Evolutionary conservation across 1,140 invertebrate genomes (phyloP).

Genomic region (Hormaphis cornu): DNA sequence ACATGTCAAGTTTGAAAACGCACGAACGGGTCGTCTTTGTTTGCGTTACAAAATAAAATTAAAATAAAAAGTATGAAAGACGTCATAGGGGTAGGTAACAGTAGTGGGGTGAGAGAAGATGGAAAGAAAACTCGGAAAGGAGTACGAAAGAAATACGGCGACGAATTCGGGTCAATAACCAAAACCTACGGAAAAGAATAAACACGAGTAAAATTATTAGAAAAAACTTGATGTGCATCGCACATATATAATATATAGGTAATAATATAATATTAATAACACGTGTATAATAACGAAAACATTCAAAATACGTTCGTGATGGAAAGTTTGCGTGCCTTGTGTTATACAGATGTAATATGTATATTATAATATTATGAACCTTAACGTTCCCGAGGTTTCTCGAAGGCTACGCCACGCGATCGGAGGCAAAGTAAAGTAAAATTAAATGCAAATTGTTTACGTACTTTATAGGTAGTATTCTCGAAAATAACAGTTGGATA

Average conservation of each 20-base stretch:
- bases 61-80: slow-evolving; percentile 1
- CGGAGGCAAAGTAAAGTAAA: slow-evolving; percentile 9
- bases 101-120: neutral
- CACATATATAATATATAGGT: slow-evolving; percentile 20
- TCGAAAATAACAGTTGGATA: slow-evolving; percentile 8
- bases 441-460: neutral
- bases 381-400: neutral
- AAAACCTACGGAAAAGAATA: neutral
- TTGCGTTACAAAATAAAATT: neutral
- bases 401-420: slow-evolving; percentile 16
- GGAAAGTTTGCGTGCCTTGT: slow-evolving; percentile 12
- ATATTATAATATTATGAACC: neutral
- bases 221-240: slow-evolving; percentile 15
- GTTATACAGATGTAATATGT: neutral
- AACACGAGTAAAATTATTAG: slow-evolving; percentile 21
- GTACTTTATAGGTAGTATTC: too few relatives aligned
- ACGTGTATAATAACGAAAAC: too few relatives aligned
- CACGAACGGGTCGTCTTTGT: neutral
- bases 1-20: neutral
- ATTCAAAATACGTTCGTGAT: slow-evolving; percentile 31
- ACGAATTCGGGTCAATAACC: slow-evolving; percentile 12
- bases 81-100: neutral
- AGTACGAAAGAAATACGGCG: neutral
- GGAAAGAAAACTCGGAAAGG: too few relatives aligned
- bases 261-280: too few relatives aligned